Evolutionary conservation across 2,113 vertebrate species (phyloP).

Genomic region (Pardalotus punctatus): DNA sequence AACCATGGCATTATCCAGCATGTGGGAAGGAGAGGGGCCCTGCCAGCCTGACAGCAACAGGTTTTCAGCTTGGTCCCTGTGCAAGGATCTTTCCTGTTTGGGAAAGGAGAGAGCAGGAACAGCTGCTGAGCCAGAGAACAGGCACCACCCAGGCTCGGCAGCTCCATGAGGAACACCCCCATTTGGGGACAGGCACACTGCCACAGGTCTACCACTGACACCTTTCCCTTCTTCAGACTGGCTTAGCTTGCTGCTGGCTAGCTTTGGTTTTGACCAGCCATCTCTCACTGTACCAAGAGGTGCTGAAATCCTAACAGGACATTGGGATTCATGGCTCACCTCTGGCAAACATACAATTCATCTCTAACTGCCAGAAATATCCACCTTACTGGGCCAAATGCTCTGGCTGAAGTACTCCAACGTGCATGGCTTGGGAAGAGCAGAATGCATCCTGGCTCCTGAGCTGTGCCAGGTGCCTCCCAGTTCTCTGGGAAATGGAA

Average conservation of each 20-base stretch:
- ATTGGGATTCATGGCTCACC: not conserved
- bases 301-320: not conserved
- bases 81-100: not conserved
- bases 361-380: not conserved
- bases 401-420: not conserved
- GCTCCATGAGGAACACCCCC: not conserved
- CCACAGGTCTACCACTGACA: not conserved
- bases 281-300: not conserved
- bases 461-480: not conserved
- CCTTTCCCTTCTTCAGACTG: not conserved
- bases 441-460: not conserved
- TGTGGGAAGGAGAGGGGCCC: not conserved
- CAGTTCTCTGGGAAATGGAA: not conserved
- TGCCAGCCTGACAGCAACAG: not conserved
- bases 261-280: not conserved
- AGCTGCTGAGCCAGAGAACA: not conserved
- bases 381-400: not conserved
- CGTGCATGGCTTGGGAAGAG: accelerated
- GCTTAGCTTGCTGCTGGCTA: not conserved
- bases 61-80: not conserved
- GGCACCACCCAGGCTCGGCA: not conserved
- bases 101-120: not conserved
- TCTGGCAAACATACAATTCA: not conserved
- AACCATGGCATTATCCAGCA: not conserved
- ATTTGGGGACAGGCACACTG: accelerated